Base-by-base conservation (phyloP, 30 jellyfish, hydroid and myxozoan species). In the Haliclystus octoradiatus region DNA sequence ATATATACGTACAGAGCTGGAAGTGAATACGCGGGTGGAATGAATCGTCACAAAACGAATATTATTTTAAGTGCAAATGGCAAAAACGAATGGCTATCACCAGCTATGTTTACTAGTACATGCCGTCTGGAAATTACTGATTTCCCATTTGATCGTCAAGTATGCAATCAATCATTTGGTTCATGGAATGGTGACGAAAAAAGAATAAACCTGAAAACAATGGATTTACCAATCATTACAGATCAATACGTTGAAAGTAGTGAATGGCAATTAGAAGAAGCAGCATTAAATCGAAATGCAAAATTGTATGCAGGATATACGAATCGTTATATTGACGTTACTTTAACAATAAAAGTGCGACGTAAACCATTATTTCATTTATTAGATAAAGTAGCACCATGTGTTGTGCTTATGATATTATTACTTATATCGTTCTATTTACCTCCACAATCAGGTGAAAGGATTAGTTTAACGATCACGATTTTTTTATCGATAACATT, bases 401-500 rank as follows among this genome's bases (percentile, higher is more conserved):
- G 69, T 30, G 90, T 77, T 2, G 34, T 77, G 76, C 52, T 77
- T 0, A 14, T 77, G 49, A 2, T 77, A 5, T 34, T 70, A 29
- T 52, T 77, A 31, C 62, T 75, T 76, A 77, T 77, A 15, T 80
- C 81, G 30, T 77, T 67, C 28, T 77, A 67, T 63, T 75, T 77
- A 3, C 90, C 90, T 1, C 81, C 90, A n/a, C 81, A 77, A 31
- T 67, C 81, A 27, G 78, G 81, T 4, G 90, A 77, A 67, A 66
- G 90, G 2, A 69, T 77, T 50, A 50, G 81, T 14, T 33, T 77
- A 22, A 67, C 90, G 1, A 28, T 77, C 14, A 71, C 74, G 0
- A 68, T 77, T 52, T 67, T 67, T 26, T 77, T 77, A 46, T 80
- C 90, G 40, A 67, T 77, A 28, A 67, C 90, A 7, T 67, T 77